Percentiles rank a stretch among this genome's conserved stretches.
Conservation (phyloP, 2,888 invertebrate species). For the Lumbricus terrestris region DNA sequence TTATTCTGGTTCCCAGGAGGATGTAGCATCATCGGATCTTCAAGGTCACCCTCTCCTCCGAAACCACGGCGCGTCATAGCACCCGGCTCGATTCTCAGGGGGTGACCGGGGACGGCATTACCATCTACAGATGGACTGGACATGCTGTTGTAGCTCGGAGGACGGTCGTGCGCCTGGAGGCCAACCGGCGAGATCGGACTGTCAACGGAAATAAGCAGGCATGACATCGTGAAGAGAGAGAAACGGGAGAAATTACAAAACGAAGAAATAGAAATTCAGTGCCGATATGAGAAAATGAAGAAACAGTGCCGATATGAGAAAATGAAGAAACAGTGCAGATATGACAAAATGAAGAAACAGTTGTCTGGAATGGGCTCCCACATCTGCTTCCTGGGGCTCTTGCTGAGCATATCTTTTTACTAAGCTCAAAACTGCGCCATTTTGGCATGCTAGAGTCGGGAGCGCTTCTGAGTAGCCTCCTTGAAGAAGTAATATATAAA, state of each 20-base stretch:
- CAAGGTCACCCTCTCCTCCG: slow-evolving; percentile 5
- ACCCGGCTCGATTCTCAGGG: slow-evolving; percentile 62
- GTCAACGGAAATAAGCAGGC: not conserved
- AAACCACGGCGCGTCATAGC: slow-evolving; percentile 18
- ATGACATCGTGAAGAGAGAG: not conserved
- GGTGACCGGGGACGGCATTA: slow-evolving; percentile 72
- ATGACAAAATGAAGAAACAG: too few relatives aligned
- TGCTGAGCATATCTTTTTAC: too few relatives aligned
- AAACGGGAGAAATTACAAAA: not conserved
- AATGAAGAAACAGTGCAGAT: too few relatives aligned
- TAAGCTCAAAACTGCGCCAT: too few relatives aligned
- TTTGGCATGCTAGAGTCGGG: too few relatives aligned
- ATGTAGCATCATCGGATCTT: not conserved
- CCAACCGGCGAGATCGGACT: not conserved
- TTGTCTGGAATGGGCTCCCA: too few relatives aligned
- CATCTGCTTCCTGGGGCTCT: too few relatives aligned
- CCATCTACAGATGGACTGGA: not conserved
- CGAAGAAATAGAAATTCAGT: too few relatives aligned
- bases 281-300: too few relatives aligned
- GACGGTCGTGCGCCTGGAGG: not conserved
- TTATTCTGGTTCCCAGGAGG: not conserved
- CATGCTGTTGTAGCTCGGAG: slow-evolving; percentile 17
- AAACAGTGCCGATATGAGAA: too few relatives aligned
- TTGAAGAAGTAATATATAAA: too few relatives aligned
- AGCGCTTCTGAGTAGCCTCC: too few relatives aligned